phyloP scores from a whole-genome alignment of 2,113 vertebrate genomes.

The Xenus cinereus region DNA sequence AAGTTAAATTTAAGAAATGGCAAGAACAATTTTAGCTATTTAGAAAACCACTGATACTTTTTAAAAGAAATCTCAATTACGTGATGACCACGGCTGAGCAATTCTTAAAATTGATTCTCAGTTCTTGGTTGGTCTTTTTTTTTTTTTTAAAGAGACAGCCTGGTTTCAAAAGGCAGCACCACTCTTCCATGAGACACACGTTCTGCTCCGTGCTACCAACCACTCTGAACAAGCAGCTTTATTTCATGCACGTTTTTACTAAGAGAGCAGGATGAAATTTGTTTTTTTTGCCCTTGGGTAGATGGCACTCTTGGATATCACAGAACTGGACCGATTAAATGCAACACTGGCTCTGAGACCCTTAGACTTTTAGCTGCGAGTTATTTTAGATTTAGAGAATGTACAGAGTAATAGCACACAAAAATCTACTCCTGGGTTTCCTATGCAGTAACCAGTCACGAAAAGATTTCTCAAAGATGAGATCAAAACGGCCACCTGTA shows the following conservation, averaged over 20 bases:
- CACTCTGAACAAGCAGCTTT: not conserved
- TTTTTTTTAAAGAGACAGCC: not conserved
- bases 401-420: not conserved
- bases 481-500: not conserved
- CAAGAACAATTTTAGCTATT: not conserved
- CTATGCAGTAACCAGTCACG: not conserved
- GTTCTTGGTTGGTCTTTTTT: not conserved
- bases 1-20: not conserved
- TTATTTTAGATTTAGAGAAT: not conserved
- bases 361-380: not conserved
- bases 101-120: not conserved
- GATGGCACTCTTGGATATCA: not conserved
- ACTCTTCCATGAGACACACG: not conserved
- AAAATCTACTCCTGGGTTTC: not conserved
- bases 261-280: not conserved
- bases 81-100: not conserved
- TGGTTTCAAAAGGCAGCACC: not conserved
- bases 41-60: not conserved
- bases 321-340: not conserved
- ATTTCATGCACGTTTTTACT: not conserved
- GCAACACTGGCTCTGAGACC: not conserved
- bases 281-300: not conserved
- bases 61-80: not conserved
- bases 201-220: not conserved
- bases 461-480: not conserved